phyloP scores from a whole-genome alignment of 2,797 vertebrate genomes.

The Allobates femoralis region DNA sequence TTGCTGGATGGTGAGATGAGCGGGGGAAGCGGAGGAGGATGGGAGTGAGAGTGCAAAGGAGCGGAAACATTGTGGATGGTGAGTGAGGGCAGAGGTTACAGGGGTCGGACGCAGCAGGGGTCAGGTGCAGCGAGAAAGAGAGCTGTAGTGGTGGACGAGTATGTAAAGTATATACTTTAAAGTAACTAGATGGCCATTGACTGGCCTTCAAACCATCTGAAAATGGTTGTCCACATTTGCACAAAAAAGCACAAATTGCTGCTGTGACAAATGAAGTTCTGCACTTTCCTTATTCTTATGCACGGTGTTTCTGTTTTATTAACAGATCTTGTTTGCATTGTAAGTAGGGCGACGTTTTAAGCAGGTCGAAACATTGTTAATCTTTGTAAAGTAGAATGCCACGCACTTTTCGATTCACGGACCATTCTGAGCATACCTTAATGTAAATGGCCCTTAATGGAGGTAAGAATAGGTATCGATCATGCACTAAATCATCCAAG shows the following conservation, averaged over 20 bases:
- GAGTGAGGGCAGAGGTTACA: no score
- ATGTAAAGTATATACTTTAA: no score
- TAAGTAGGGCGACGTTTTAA: background rate
- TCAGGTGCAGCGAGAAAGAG: no score
- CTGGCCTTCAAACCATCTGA: no score
- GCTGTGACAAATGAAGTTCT: background rate
- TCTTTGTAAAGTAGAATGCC: background rate
- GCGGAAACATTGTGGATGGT: no score
- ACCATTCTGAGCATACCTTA: background rate
- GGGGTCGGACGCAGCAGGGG: no score
- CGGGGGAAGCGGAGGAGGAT: no score
- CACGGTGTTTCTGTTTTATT: background rate
- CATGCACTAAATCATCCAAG: background rate
- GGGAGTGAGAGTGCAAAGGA: no score
- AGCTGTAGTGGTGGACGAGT: no score
- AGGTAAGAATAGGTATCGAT: constrained; percentile 14
- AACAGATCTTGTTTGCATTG: background rate
- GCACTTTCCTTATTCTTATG: background rate
- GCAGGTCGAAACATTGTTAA: background rate
- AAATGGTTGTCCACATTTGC: no score
- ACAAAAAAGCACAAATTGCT: background rate
- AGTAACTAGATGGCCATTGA: no score
- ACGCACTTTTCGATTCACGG: background rate
- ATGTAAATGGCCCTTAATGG: background rate
- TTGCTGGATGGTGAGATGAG: no score